Evolutionary conservation across 1,140 invertebrate species (phyloP).

Genomic region (Drosophila athabasca): DNA sequence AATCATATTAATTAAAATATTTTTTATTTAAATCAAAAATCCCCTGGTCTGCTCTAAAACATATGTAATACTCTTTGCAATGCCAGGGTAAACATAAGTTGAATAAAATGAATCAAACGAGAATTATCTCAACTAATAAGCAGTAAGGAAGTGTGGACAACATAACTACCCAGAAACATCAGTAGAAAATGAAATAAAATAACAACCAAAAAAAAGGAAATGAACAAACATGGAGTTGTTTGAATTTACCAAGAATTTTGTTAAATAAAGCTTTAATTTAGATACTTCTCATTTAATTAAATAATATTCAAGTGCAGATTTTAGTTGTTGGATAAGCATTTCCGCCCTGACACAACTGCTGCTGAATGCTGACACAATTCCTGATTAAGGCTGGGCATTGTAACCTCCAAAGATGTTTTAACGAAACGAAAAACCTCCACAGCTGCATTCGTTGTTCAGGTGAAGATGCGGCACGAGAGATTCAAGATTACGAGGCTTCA

Average conservation of each 20-base stretch:
- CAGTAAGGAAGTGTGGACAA: slow-evolving; percentile 20
- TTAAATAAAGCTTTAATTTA: not conserved
- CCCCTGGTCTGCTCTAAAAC: no score
- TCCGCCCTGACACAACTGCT: slow-evolving; percentile 12
- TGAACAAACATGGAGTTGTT: not conserved
- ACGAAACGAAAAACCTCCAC: slow-evolving; percentile 35
- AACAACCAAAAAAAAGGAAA: slow-evolving; percentile 3
- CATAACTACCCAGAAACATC: slow-evolving; percentile 10
- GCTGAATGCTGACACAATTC: slow-evolving; percentile 55
- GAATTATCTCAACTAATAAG: not conserved
- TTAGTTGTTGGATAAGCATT: slow-evolving; percentile 24
- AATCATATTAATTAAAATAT: no score
- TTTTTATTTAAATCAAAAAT: no score
- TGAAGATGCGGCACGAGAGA: slow-evolving; percentile 72
- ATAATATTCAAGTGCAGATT: not conserved
- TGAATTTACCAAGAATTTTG: slow-evolving; percentile 12
- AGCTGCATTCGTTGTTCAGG: slow-evolving; percentile 48
- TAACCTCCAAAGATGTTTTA: slow-evolving; percentile 51
- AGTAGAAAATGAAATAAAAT: slow-evolving; percentile 19
- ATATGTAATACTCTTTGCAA: no score
- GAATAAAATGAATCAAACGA: no score
- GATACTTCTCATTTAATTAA: not conserved
- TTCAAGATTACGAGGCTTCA: slow-evolving; percentile 54
- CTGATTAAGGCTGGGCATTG: slow-evolving; percentile 49
- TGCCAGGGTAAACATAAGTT: no score